These are phyloP conservation scores for Poecile atricapillus DNA, from an alignment of 2,113 vertebrate species.

Conservation along the genomic window DNA sequence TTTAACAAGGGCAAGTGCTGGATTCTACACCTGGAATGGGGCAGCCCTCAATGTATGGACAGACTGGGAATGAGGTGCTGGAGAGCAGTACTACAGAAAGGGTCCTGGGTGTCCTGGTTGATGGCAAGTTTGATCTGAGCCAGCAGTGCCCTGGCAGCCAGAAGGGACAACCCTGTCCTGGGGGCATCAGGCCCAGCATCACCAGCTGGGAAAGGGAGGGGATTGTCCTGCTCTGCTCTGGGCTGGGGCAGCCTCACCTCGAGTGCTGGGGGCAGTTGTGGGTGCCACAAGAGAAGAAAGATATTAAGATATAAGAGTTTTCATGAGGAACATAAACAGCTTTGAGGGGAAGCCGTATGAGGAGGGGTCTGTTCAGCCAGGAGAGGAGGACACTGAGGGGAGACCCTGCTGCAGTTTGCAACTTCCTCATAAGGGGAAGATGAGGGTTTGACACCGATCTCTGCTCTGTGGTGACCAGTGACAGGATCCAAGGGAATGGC, in stretches of 20 bases:
- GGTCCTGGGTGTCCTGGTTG: rapidly evolving
- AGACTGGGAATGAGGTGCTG: background rate
- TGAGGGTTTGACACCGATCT: background rate
- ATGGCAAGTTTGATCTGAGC: rapidly evolving
- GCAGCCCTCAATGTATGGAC: rapidly evolving
- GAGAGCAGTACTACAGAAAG: rapidly evolving
- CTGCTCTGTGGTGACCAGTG: background rate
- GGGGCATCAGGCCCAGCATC: rapidly evolving
- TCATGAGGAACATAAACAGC: background rate
- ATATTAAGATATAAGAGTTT: rapidly evolving
- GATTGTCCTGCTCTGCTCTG: rapidly evolving
- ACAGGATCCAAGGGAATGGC: background rate
- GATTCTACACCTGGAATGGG: background rate
- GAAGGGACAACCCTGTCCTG: rapidly evolving
- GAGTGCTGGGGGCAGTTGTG: rapidly evolving
- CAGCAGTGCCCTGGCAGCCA: background rate
- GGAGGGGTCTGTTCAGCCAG: background rate
- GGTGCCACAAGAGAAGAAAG: too few species aligned
- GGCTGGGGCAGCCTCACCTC: rapidly evolving
- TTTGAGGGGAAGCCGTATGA: background rate
- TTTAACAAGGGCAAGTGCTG: rapidly evolving
- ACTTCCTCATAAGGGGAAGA: background rate
- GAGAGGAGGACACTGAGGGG: background rate
- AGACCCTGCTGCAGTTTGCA: background rate
- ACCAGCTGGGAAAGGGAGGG: rapidly evolving